These are phyloP conservation scores for Euclidia mi DNA, from an alignment of 2,888 invertebrate species.

Conservation along the genomic window DNA sequence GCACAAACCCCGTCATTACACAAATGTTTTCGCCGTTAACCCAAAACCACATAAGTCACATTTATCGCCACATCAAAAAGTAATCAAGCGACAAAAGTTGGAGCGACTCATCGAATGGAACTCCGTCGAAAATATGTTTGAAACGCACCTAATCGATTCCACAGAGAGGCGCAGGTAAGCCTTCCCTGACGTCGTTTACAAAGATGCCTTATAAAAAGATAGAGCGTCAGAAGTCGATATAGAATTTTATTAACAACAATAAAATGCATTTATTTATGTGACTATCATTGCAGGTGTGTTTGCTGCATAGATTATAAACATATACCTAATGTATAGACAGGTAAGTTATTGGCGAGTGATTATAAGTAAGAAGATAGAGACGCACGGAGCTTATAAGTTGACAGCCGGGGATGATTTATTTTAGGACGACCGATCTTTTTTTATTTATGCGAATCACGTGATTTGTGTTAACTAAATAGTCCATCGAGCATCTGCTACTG, in stretches of 20 bases:
- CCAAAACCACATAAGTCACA: conserved; percentile 88
- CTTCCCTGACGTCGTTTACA: conserved; percentile 73
- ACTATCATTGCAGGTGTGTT: conserved; percentile 42
- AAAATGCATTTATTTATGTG: conserved; percentile 60
- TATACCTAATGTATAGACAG: conserved; percentile 38
- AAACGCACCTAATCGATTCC: conserved; percentile 83
- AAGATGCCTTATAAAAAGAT: conserved; percentile 70
- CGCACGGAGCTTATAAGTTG: not conserved
- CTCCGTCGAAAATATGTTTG: conserved; percentile 72
- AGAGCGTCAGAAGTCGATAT: conserved; percentile 59
- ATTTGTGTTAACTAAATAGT: conserved; percentile 17
- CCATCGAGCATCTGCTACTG: conserved; percentile 6
- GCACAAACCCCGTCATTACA: conserved; percentile 83
- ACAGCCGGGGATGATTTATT: conserved; percentile 6
- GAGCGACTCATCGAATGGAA: conserved; percentile 77
- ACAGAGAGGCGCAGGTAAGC: conserved; percentile 67
- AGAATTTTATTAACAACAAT: conserved; percentile 65
- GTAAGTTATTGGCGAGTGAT: conserved; percentile 36
- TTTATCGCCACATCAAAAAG: conserved; percentile 89
- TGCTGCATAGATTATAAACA: conserved; percentile 43
- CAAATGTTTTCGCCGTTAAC: conserved; percentile 77
- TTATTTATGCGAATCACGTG: conserved; percentile 4
- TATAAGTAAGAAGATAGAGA: conserved; percentile 16
- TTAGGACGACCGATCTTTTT: conserved; percentile 1
- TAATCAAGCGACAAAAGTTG: conserved; percentile 87